Conservation (phyloP, 2,113 vertebrate genomes). For the Oncorhynchus masou region DNA sequence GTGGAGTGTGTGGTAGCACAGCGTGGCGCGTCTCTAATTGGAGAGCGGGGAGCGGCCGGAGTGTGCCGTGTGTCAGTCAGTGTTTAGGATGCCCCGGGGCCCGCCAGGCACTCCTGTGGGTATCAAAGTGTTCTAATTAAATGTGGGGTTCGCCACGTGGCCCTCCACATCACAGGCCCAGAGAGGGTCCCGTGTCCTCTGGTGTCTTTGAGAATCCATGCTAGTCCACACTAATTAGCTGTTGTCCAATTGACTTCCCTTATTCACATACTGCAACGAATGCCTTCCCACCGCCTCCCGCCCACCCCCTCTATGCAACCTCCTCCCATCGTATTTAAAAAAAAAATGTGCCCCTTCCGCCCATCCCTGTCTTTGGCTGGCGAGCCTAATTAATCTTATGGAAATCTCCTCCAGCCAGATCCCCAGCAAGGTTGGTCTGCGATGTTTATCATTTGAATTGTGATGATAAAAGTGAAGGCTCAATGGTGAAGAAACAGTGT, state of each 20-base stretch:
- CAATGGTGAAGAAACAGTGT: constrained; percentile 91
- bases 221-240: constrained; percentile 95
- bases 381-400: constrained; percentile 99
- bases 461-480: constrained; percentile 95
- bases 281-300: constrained; percentile 52
- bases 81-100: constrained; percentile 99
- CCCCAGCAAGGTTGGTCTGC: constrained; percentile 89
- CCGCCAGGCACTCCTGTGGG: constrained; percentile 92
- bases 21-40: constrained; percentile 79
- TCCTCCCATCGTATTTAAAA: constrained; percentile 27
- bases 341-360: constrained; percentile 50
- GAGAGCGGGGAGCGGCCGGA: constrained; percentile 90
- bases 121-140: constrained; percentile 99
- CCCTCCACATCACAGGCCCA: constrained; percentile 87
- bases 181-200: constrained; percentile 88
- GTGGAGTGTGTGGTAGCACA: constrained; percentile 16
- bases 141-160: constrained; percentile 92
- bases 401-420: constrained; percentile 98
- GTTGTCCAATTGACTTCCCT: constrained; percentile 97
- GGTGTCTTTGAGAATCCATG: constrained; percentile 93
- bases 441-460: constrained; percentile 99
- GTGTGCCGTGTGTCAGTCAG: constrained; percentile 94
- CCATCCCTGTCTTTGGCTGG: constrained; percentile 87
- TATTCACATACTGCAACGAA: constrained; percentile 85
- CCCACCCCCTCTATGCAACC: constrained; percentile 34